phyloP scores from a whole-genome alignment of 2,888 invertebrate species.

The Noctua comes region DNA sequence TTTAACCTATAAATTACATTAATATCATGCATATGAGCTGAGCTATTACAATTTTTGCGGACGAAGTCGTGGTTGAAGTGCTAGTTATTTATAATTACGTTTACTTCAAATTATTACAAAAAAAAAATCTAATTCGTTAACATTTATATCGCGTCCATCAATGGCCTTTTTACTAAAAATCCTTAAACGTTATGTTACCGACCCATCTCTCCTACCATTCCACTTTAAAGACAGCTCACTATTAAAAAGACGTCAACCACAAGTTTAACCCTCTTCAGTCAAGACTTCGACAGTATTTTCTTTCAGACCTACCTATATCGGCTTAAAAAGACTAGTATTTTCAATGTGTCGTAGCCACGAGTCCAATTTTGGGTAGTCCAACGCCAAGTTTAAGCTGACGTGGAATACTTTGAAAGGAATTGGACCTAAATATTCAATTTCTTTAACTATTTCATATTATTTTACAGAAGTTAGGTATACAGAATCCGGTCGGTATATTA shows the following conservation, averaged over 20 bases:
- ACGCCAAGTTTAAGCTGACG: slow-evolving; percentile 31
- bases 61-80: no score
- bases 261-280: slow-evolving; percentile 61
- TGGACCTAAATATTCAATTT: slow-evolving; percentile 1
- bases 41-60: no score
- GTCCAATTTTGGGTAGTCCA: slow-evolving; percentile 35
- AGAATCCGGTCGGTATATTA: no score
- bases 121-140: no score
- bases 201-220: slow-evolving; percentile 33
- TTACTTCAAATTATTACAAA: no score
- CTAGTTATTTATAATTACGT: no score
- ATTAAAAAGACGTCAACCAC: slow-evolving; percentile 61
- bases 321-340: slow-evolving; percentile 47
- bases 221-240: slow-evolving; percentile 45
- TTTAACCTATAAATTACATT: no score
- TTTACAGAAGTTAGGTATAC: no score
- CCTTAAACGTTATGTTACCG: not conserved
- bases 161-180: slow-evolving; percentile 9
- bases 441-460: not conserved
- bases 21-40: no score
- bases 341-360: slow-evolving; percentile 22
- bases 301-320: slow-evolving; percentile 28
- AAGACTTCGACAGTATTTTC: slow-evolving; percentile 55
- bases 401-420: slow-evolving; percentile 36
- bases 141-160: not conserved